phyloP scores from a whole-genome alignment of 2,888 invertebrate genomes.

The Aelia acuminata region DNA sequence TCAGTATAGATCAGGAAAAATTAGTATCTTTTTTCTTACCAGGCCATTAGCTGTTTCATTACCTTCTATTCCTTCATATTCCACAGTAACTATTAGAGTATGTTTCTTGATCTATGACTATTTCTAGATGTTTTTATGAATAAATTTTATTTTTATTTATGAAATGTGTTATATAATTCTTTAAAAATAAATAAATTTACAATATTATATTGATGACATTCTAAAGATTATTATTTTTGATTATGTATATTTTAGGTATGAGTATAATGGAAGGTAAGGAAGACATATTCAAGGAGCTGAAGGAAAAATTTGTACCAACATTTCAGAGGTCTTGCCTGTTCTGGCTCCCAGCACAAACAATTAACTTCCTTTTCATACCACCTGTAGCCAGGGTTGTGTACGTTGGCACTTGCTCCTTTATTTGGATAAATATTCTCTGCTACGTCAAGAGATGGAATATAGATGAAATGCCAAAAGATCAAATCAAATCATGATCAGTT shows the following conservation, averaged over 20 bases:
- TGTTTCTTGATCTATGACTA: too few relatives aligned
- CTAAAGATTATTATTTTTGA: too few relatives aligned
- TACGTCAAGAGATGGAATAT: conserved; percentile 2
- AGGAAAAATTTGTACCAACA: conserved; percentile 62
- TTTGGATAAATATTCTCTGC: conserved; percentile 70
- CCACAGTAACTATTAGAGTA: too few relatives aligned
- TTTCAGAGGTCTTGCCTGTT: conserved; percentile 83
- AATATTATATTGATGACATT: too few relatives aligned
- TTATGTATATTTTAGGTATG: conserved; percentile 75
- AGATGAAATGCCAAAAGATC: background rate
- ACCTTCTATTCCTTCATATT: too few relatives aligned
- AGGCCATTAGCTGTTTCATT: too few relatives aligned
- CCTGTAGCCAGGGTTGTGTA: conserved; percentile 82
- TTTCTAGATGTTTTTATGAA: too few relatives aligned
- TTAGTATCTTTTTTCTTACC: too few relatives aligned
- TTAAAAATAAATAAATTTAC: too few relatives aligned
- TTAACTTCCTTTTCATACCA: conserved; percentile 83
- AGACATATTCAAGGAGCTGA: conserved; percentile 78
- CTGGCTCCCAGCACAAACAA: conserved; percentile 85
- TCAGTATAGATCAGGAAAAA: too few relatives aligned
- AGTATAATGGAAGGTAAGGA: conserved; percentile 80
- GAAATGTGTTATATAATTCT: too few relatives aligned
- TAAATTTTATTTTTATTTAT: too few relatives aligned
- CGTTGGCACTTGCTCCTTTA: conserved; percentile 82
- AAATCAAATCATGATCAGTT: background rate